Evolutionary conservation across 2,888 invertebrate genomes (phyloP), one percentile per base, ranked within the genome.

Genomic region (Nemoura dubitans): DNA sequence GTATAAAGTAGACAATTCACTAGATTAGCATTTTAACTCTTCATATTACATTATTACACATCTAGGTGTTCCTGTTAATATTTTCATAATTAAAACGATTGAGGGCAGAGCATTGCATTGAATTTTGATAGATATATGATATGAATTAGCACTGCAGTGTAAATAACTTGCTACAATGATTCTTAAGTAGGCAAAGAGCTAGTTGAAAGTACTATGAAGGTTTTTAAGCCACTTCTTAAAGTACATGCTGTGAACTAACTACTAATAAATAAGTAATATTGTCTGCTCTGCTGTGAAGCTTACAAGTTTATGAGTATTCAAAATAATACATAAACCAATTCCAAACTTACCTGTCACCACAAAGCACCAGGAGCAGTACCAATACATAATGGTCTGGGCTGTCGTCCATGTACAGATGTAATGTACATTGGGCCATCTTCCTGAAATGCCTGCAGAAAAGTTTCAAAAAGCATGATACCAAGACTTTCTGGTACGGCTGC

Each of bases 31-130:
- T 59, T 59, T 59, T 59, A 59, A 59, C 59, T 59, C 59, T 59
- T 59, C 59, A 21, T 59, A 10, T 10, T 59, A 36, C 36, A 59
- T 21, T 21, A 59, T 59, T 59, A 59, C 59, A 59, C 59, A 59
- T 59, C 59, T 59, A 14, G 59, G 59, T 59, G 59, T 59, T 36
- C 59, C 59, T 59, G 59, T 59, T 59, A 59, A 59, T 59, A 59
- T 59, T 59, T 59, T 59, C 59, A 59, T 59, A 59, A 59, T 59
- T 59, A 59, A 21, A 14, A 59, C 1, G 59, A 14, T 59, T 14
- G 21, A 21, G 59, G 2, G 21, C 59, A 59, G 21, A 59, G 14
- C 21, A 59, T 7, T 59, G 59, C 59, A 59, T 59, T 59, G 59
- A 59, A 59, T 59, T 59, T 59, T 59, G 59, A 59, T 59, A 59